A percentile compares a stretch with the other conserved stretches of the same genome.
Conservation (phyloP, 2,888 invertebrate genomes). For the Listrodromus nycthemerus region DNA sequence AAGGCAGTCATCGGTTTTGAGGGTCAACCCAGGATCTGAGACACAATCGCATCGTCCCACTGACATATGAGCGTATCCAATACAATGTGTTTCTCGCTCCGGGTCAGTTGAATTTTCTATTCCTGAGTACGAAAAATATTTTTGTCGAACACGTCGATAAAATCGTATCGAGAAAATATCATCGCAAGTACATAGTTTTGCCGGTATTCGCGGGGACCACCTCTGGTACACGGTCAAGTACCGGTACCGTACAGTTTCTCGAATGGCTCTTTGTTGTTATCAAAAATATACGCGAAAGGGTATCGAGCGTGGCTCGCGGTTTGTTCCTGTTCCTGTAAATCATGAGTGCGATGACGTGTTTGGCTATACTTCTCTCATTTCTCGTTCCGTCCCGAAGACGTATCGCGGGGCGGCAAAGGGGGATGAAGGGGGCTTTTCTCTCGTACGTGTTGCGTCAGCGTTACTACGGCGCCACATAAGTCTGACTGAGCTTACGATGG, state of each 20-base stretch:
- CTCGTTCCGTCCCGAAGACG: conserved; percentile 70
- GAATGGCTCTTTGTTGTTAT: conserved; percentile 57
- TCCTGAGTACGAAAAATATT: background rate
- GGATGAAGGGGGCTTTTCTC: conserved; percentile 19
- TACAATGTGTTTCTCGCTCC: too few relatives aligned
- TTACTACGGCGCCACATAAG: conserved; percentile 80
- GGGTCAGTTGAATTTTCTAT: background rate
- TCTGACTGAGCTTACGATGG: conserved; percentile 70
- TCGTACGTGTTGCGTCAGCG: conserved; percentile 81
- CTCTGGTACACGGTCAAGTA: background rate
- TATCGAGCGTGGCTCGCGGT: conserved; percentile 43
- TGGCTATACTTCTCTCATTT: conserved; percentile 65
- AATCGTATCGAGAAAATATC: background rate
- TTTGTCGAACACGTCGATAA: background rate
- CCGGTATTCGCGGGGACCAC: background rate
- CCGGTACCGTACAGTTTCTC: conserved; percentile 2
- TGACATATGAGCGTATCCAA: too few relatives aligned
- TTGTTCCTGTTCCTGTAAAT: conserved; percentile 65
- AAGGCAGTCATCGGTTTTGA: too few relatives aligned
- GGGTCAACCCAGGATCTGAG: too few relatives aligned
- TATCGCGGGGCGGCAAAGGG: conserved; percentile 65
- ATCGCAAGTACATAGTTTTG: background rate
- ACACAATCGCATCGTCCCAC: too few relatives aligned
- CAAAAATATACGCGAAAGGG: conserved; percentile 44
- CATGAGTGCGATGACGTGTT: conserved; percentile 66